These are phyloP conservation scores for Danio choprae DNA, from an alignment of 2,797 vertebrate genomes.

Conservation along the genomic window DNA sequence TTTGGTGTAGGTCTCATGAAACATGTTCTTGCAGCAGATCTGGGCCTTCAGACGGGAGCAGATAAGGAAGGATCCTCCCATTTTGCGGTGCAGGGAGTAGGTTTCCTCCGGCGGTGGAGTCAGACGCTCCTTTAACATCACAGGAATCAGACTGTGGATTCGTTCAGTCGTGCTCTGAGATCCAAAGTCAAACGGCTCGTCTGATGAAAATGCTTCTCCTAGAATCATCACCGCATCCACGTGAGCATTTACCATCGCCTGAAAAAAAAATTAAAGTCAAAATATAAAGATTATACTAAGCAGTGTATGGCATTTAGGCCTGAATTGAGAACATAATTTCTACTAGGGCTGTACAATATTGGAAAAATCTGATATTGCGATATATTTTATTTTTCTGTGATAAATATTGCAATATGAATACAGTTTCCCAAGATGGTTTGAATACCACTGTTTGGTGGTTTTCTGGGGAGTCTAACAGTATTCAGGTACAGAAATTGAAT, in stretches of 20 bases:
- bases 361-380: too few relatives aligned
- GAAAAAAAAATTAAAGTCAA: constrained; percentile 25
- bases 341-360: too few relatives aligned
- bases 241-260: constrained; percentile 96
- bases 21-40: constrained; percentile 91
- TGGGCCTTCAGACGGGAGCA: constrained; percentile 91
- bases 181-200: constrained; percentile 86
- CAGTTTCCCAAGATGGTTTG: too few relatives aligned
- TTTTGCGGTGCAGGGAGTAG: constrained; percentile 97
- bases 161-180: constrained; percentile 92
- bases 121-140: constrained; percentile 95
- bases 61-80: constrained; percentile 98
- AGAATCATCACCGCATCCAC: constrained; percentile 96
- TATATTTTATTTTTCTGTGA: too few relatives aligned
- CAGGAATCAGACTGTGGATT: constrained; percentile 93
- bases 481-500: too few relatives aligned
- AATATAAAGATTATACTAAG: too few relatives aligned
- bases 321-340: background rate
- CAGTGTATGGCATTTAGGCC: too few relatives aligned
- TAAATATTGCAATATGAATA: too few relatives aligned
- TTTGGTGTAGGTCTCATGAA: constrained; percentile 82
- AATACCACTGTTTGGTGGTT: too few relatives aligned
- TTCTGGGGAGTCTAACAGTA: too few relatives aligned
- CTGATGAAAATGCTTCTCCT: constrained; percentile 91
- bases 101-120: constrained; percentile 95